These are phyloP conservation scores for Biston betularia DNA, from an alignment of 2,888 invertebrate species.

Conservation along the genomic window DNA sequence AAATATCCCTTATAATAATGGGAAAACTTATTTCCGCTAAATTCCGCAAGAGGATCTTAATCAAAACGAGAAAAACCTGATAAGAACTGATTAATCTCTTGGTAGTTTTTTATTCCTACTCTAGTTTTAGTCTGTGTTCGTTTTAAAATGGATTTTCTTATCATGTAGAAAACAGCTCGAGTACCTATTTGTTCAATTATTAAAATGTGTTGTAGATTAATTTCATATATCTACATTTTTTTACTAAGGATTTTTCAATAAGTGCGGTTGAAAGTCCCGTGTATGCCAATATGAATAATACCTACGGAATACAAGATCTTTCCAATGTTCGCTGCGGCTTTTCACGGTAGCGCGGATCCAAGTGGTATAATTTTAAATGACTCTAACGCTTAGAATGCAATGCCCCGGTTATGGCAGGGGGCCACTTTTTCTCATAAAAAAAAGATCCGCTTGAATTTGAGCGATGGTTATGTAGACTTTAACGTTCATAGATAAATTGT, in stretches of 20 bases:
- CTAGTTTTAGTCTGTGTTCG: neutral
- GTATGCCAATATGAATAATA: too few relatives aligned
- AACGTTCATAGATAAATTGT: too few relatives aligned
- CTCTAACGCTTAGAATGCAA: neutral
- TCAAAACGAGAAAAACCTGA: constrained; percentile 61
- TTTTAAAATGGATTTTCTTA: too few relatives aligned
- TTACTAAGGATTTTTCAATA: too few relatives aligned
- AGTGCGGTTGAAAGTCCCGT: too few relatives aligned
- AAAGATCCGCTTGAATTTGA: neutral
- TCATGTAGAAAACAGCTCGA: too few relatives aligned
- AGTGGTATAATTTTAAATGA: neutral
- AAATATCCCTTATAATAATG: constrained; percentile 81
- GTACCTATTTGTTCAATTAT: too few relatives aligned
- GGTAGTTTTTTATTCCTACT: constrained; percentile 37
- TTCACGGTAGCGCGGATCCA: neutral
- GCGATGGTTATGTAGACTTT: neutral
- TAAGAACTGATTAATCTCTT: constrained; percentile 60
- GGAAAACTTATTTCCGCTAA: constrained; percentile 78
- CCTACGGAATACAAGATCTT: neutral
- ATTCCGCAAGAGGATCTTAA: constrained; percentile 74
- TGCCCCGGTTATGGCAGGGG: too few relatives aligned
- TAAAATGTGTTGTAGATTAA: too few relatives aligned
- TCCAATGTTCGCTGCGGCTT: neutral
- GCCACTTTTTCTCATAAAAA: too few relatives aligned
- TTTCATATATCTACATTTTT: too few relatives aligned